These are phyloP conservation scores for Sepiola atlantica DNA, from an alignment of 2,888 invertebrate genomes.

Conservation along the genomic window DNA sequence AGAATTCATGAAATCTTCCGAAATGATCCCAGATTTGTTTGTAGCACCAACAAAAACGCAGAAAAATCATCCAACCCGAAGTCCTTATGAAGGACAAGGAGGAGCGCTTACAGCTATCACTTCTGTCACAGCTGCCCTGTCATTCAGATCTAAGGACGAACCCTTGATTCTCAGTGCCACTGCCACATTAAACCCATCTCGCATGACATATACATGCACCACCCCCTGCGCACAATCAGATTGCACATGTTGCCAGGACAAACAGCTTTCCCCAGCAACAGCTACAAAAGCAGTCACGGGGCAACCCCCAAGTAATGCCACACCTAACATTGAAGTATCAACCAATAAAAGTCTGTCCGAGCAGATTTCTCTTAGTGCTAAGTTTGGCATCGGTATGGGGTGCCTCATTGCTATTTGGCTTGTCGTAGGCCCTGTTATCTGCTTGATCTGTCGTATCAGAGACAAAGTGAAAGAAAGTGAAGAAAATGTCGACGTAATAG, in stretches of 20 bases:
- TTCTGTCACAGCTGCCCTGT: constrained; percentile 38
- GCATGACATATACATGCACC: constrained; percentile 33
- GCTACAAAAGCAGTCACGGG: constrained; percentile 5
- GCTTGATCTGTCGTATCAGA: constrained; percentile 42
- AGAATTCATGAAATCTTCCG: constrained; percentile 40
- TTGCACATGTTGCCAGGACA: neutral
- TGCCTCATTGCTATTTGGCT: constrained; percentile 45
- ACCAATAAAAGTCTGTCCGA: neutral
- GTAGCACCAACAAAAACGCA: constrained; percentile 15
- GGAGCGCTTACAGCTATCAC: neutral
- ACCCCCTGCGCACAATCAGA: neutral
- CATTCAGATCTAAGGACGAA: constrained; percentile 32
- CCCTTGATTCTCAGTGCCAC: constrained; percentile 24
- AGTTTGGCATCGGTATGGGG: constrained; percentile 42
- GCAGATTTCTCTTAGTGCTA: constrained; percentile 39
- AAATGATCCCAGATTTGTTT: constrained; percentile 41
- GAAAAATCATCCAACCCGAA: constrained; percentile 33
- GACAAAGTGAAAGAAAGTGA: constrained; percentile 36
- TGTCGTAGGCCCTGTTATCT: constrained; percentile 36
- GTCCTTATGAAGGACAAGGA: neutral
- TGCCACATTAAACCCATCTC: constrained; percentile 33
- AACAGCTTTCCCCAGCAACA: neutral
- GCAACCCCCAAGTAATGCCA: constrained; percentile 23
- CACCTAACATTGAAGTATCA: constrained; percentile 39
- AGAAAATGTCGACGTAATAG: neutral